These are phyloP conservation scores for Pseudopipra pipra DNA, from an alignment of 2,113 vertebrate genomes.

Conservation along the genomic window DNA sequence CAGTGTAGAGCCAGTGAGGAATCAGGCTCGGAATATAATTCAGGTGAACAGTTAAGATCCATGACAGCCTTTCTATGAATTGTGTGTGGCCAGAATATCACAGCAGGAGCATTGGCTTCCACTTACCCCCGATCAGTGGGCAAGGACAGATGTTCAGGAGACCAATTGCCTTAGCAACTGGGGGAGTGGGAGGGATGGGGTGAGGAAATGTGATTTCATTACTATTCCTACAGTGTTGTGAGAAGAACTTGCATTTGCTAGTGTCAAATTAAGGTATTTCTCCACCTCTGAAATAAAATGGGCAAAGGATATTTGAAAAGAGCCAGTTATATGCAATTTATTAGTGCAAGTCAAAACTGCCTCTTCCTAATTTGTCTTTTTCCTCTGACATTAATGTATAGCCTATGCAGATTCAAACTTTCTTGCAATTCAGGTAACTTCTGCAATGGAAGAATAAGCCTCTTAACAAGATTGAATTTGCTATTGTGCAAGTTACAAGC, in stretches of 20 bases:
- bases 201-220: background rate
- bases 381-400: background rate
- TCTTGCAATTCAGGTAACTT: conserved; percentile 70
- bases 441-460: conserved; percentile 69
- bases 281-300: conserved; percentile 30
- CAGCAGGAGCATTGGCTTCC: background rate
- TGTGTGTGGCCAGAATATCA: background rate
- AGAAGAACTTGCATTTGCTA: conserved; percentile 4
- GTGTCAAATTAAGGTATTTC: background rate
- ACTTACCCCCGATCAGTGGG: background rate
- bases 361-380: conserved; percentile 21
- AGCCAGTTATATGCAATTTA: conserved; percentile 43
- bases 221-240: background rate
- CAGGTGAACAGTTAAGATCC: background rate
- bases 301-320: conserved; percentile 44
- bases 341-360: conserved; percentile 4
- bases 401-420: conserved; percentile 65
- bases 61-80: background rate
- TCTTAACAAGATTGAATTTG: conserved; percentile 80
- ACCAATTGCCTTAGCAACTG: background rate
- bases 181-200: background rate
- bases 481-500: conserved; percentile 78
- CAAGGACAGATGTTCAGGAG: background rate
- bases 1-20: background rate
- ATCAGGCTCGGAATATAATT: background rate